Base-by-base conservation (phyloP, 2,797 vertebrate genomes). In the Darevskia mixta region DNA sequence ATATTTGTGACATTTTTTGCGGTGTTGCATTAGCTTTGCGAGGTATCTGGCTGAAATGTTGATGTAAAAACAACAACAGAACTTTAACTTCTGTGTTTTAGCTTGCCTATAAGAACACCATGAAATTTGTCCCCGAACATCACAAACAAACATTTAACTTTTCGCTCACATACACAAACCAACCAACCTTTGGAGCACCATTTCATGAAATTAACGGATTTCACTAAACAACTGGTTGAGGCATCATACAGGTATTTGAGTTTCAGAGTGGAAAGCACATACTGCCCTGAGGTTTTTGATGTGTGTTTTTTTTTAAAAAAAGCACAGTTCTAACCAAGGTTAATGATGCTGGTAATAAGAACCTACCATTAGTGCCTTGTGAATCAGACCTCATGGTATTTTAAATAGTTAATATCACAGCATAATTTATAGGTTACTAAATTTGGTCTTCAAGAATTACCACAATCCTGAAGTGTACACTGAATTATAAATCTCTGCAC, bases 351-450 rank as follows among this genome's bases (percentile, higher is more conserved):
- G 86, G 92, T 86, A 97, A 95, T 97, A 96, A 96, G 49, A 89
- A 93, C 92, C 94, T 85, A 88, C 86, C 87, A 94, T 96, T 96
- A 95, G 92, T 94, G 93, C 91, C 94, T 95, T 94, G 92, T 97
- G 96, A 96, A 97, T 96, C 95, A 96, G 95, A 95, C 93, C 93
- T 92, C 95, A 86, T 86, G 93, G 96, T 95, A 95, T 95, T 97
- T 95, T 95, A 96, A 95, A 96, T 95, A 96, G 95, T 96, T 95
- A 96, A 92, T 93, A 96, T 95, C 95, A 97, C 96, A 97, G 95
- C 89, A 77, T 71, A 93, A 94, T 86, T 72, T 86, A 90, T 89
- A 95, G 92, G 94, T 95, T 93, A 94, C 91, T 95, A 95, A 95
- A 96, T 95, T 96, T 93, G 95, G 89, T 94, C 92, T 90, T 96